phyloP scores from a whole-genome alignment of 2,797 vertebrate species.

The Manis pentadactyla region DNA sequence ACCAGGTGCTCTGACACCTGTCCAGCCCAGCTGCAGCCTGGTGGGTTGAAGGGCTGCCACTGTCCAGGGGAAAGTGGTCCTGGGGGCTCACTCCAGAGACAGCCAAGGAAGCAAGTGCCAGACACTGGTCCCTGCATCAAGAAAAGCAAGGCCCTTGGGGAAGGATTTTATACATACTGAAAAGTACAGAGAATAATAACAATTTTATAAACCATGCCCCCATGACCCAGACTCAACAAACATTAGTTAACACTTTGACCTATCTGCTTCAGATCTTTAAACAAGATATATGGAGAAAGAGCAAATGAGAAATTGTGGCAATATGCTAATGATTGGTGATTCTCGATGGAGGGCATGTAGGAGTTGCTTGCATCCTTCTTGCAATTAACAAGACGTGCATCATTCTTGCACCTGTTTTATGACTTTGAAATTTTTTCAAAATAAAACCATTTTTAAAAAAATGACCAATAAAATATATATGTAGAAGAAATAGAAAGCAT shows the following conservation, averaged over 20 bases:
- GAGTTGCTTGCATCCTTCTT: not conserved
- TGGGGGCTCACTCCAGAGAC: not conserved
- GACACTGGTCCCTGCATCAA: rapidly evolving
- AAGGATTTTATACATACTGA: not conserved
- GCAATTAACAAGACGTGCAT: not conserved
- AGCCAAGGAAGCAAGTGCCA: not conserved
- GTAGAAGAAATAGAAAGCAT: not conserved
- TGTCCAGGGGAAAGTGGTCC: not conserved
- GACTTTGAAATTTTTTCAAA: not conserved
- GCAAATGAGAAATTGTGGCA: not conserved
- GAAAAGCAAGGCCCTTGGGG: not conserved
- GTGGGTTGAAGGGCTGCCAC: not conserved
- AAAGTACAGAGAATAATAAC: not conserved
- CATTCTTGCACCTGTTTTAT: not conserved
- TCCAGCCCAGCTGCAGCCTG: not conserved
- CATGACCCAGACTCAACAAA: not conserved
- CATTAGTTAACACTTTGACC: not conserved
- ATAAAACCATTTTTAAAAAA: not conserved
- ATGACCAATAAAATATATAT: not conserved
- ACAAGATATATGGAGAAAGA: not conserved
- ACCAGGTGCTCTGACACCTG: not conserved
- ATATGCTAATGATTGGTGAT: rapidly evolving
- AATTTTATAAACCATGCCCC: not conserved
- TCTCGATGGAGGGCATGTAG: no score
- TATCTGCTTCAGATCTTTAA: not conserved